Conservation (phyloP, 2,113 vertebrate genomes). For the Prinia subflava region DNA sequence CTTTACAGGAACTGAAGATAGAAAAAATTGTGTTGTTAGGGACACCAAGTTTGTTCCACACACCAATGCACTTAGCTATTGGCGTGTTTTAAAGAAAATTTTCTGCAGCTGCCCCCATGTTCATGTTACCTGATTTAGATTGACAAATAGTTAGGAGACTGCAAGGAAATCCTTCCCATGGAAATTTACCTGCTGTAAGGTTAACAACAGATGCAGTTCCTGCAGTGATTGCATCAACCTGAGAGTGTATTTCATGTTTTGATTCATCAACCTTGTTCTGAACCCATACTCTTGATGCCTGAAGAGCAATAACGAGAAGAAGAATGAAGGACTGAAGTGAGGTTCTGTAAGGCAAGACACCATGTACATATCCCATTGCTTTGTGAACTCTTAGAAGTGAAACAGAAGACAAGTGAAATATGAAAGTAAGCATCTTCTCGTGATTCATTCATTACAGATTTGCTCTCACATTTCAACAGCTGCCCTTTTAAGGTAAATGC, state of each 20-base stretch:
- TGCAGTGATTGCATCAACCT: constrained; percentile 97
- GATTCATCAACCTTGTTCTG: constrained; percentile 99
- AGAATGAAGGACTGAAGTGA: neutral
- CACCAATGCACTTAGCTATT: neutral
- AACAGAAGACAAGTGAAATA: neutral
- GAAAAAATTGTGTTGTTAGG: neutral
- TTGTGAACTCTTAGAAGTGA: neutral
- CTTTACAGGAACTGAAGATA: neutral
- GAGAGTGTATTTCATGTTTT: constrained; percentile 99
- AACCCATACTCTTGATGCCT: constrained; percentile 98
- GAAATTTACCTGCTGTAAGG: constrained; percentile 92
- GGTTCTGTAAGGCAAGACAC: neutral
- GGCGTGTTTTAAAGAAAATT: neutral
- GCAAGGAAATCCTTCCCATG: neutral
- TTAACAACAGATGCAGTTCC: constrained; percentile 98
- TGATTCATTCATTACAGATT: neutral
- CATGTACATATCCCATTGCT: neutral
- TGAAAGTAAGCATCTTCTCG: neutral
- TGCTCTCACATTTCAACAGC: neutral
- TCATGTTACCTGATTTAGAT: neutral
- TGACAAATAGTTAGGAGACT: neutral
- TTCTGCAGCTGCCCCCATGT: neutral
- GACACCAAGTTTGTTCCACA: neutral
- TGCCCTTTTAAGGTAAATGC: neutral
- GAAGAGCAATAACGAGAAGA: constrained; percentile 39